phyloP scores from a whole-genome alignment of 2,888 invertebrate genomes.

The Artemia sp. region DNA sequence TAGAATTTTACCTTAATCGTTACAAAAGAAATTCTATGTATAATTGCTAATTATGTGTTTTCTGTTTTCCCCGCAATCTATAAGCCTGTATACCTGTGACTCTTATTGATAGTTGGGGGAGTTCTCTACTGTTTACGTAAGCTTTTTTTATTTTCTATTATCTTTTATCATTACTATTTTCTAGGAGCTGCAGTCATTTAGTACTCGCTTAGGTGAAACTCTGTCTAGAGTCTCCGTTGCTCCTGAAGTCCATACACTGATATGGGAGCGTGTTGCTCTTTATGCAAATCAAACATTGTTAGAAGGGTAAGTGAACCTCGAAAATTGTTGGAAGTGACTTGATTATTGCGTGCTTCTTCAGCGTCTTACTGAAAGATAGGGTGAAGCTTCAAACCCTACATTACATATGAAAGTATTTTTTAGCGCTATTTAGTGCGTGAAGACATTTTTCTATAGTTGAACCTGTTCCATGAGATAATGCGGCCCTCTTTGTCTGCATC shows the following conservation, averaged over 20 bases:
- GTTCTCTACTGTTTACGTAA: not conserved
- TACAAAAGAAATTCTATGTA: not conserved
- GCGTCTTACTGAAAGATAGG: too few relatives aligned
- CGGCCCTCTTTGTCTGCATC: too few relatives aligned
- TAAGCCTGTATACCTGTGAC: not conserved
- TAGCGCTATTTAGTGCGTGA: too few relatives aligned
- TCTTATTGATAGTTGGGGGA: not conserved
- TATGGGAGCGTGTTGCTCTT: constrained; percentile 78
- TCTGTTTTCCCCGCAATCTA: not conserved
- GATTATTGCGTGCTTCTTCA: too few relatives aligned
- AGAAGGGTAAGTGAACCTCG: constrained; percentile 49
- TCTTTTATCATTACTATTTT: not conserved
- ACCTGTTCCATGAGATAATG: too few relatives aligned
- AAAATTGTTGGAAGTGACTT: too few relatives aligned
- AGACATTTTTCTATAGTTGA: too few relatives aligned
- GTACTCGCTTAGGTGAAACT: constrained; percentile 51
- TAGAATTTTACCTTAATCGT: not conserved
- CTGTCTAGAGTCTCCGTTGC: constrained; percentile 45
- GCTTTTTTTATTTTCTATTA: not conserved
- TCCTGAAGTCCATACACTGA: constrained; percentile 44
- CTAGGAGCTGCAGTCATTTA: constrained; percentile 55
- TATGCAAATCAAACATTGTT: constrained; percentile 72
- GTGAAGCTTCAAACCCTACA: too few relatives aligned
- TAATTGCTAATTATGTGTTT: not conserved
- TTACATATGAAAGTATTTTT: too few relatives aligned